These are phyloP conservation scores for Rhombomys opimus DNA, from an alignment of 2,113 vertebrate species.

Conservation along the genomic window DNA sequence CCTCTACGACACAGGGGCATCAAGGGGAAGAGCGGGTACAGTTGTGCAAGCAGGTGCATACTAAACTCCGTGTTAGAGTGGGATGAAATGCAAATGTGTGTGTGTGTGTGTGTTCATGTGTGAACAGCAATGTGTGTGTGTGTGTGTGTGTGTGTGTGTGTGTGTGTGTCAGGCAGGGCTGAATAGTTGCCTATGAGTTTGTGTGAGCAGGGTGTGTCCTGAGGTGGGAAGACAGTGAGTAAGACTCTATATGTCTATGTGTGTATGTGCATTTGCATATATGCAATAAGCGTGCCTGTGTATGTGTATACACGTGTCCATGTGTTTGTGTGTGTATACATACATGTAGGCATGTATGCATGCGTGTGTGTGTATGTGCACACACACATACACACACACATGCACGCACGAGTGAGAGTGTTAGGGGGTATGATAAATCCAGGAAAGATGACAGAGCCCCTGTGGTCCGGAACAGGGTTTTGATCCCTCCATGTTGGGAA, in stretches of 20 bases:
- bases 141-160: background rate
- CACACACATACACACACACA: no score
- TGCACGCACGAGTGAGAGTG: no score
- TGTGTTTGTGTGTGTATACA: background rate
- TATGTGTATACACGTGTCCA: background rate
- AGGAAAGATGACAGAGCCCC: background rate
- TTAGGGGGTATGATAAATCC: background rate
- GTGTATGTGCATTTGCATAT: background rate
- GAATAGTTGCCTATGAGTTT: background rate
- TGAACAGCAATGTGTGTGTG: background rate
- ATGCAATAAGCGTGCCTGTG: background rate
- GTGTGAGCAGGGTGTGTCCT: background rate
- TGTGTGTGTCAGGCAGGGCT: background rate
- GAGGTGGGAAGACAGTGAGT: background rate
- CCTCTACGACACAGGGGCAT: background rate
- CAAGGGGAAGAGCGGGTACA: no score
- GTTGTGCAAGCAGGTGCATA: background rate
- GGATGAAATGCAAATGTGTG: background rate
- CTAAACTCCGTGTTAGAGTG: background rate
- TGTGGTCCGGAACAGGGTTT: background rate
- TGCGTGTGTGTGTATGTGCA: background rate
- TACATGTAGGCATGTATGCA: background rate
- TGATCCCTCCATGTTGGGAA: background rate
- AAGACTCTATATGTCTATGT: background rate
- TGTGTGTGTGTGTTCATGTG: background rate